Evolutionary conservation across 2,888 invertebrate species (phyloP), one percentile per base, ranked within the genome.

Genomic region (Ecliptopera silaceata): DNA sequence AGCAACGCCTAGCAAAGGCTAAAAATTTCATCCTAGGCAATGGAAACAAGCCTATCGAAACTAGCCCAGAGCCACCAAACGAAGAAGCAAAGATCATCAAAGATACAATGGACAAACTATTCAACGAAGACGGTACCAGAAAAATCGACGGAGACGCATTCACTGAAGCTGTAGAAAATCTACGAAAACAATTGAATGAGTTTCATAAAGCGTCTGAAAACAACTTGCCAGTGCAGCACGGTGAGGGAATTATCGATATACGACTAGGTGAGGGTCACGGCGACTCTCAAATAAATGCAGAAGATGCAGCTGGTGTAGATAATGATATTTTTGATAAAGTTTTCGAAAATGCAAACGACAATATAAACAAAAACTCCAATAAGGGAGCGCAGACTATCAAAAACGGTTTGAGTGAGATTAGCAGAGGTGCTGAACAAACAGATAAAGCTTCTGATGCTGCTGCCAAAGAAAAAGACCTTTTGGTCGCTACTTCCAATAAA

Each of bases 81-180:
- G 49, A 43, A 8, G 56, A 63, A 18, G 20, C 46, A 8, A n/a
- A 12, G 5, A 2, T 59, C 2, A 44, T 74, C 2, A 39, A 47
- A 10, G 59, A 70, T 1, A 56, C 64, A 10, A 44, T 74, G 18
- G 56, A 61, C 2, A 60, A 67, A 34, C 66, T 71, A 8, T 64
- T 71, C n/a, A 49, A 65, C n/a, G 50, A 29, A 17, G 67, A 70
- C 6, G 53, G 61, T 15, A 61, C 66, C 4, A 63, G 63, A 32
- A 45, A 49, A 22, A 13, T 61, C 0, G 46, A 45, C 0, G 63
- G 49, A 6, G 18, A 42, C 4, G 59, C 57, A 2, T 64, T 64
- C 29, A 43, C 56, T 17, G 54, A 61, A 39, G 58, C 52, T 11
- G 45, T 66, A n/a, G 47, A 60, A 6, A 55, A 61, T 39, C 51